Evolutionary conservation across 2,113 vertebrate species (phyloP).

Genomic region (Suncus etruscus): DNA sequence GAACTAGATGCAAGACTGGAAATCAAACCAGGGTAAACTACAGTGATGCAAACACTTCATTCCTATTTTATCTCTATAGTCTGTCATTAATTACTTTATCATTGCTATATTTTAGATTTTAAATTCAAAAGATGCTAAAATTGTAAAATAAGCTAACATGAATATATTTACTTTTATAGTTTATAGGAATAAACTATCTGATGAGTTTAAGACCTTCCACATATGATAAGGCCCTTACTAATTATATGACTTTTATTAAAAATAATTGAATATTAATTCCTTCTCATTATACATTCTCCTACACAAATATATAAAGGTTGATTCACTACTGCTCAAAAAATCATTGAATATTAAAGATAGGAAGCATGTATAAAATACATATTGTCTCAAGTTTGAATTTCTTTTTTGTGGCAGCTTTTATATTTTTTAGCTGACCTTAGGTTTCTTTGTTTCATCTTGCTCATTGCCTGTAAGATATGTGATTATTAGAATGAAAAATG

Average conservation of each 20-base stretch:
- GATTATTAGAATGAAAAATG: not conserved
- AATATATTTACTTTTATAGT: no score
- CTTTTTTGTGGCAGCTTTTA: not conserved
- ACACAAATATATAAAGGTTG: not conserved
- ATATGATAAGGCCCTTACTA: not conserved
- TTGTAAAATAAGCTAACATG: no score
- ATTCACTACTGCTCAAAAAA: not conserved
- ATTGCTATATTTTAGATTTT: no score
- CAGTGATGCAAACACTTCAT: no score
- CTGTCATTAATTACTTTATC: no score
- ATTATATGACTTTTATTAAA: not conserved
- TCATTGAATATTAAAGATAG: not conserved
- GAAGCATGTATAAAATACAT: not conserved
- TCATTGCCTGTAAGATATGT: not conserved
- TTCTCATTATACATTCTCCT: not conserved
- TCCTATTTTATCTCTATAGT: no score
- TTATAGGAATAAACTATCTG: not conserved
- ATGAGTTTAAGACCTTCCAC: not conserved
- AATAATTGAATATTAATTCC: not conserved
- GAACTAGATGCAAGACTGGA: no score
- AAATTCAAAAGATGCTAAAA: no score
- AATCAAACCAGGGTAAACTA: no score
- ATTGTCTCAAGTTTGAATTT: slow-evolving; percentile 4
- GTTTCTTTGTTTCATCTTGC: not conserved
- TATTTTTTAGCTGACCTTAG: not conserved